Evolutionary conservation across 2,113 vertebrate genomes (phyloP).

Genomic region (Stercorarius parasiticus): DNA sequence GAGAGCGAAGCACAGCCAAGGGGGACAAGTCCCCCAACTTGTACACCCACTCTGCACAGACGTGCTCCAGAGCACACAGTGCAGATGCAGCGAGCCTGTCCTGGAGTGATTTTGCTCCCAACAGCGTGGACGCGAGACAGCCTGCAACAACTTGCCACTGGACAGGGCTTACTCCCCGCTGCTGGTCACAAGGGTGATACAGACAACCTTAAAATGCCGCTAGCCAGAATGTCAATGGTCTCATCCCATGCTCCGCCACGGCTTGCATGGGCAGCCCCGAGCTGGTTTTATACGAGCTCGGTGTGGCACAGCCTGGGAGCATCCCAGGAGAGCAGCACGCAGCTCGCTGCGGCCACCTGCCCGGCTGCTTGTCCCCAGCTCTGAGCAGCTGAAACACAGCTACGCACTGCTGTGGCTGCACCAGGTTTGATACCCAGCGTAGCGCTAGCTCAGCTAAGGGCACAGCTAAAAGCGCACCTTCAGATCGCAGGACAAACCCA

Average conservation of each 20-base stretch:
- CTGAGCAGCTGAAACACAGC: neutral
- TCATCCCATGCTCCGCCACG: accelerated
- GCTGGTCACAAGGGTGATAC: neutral
- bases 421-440: neutral
- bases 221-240: neutral
- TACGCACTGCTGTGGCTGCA: neutral
- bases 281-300: neutral
- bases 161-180: accelerated
- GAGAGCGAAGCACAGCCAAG: neutral
- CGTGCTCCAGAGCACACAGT: accelerated
- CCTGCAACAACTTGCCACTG: neutral
- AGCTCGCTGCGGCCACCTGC: neutral
- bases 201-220: neutral
- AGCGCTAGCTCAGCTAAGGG: neutral
- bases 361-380: neutral
- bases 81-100: accelerated
- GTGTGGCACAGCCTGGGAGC: neutral
- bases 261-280: neutral
- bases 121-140: accelerated
- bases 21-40: neutral
- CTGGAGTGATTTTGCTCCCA: neutral
- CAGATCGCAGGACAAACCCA: neutral
- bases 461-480: neutral
- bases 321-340: neutral
- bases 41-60: neutral